Evolutionary conservation across 2,113 vertebrate genomes (phyloP).

Genomic region (Gymnogyps californianus): DNA sequence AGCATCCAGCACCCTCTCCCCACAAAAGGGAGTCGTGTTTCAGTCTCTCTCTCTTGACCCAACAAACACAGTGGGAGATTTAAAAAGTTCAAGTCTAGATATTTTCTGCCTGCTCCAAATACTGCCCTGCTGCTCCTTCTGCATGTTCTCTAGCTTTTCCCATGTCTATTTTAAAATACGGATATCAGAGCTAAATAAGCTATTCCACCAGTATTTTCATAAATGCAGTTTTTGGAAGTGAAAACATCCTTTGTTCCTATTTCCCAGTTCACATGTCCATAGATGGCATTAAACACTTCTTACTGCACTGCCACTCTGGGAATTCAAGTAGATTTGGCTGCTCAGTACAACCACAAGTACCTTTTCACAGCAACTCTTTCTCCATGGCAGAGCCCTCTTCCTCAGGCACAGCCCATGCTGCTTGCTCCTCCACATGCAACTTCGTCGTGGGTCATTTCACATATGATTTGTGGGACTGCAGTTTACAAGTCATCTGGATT

Average conservation of each 20-base stretch:
- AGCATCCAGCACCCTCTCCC: not conserved
- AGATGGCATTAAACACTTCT: not conserved
- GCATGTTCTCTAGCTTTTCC: not conserved
- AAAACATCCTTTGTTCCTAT: not conserved
- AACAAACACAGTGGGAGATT: not conserved
- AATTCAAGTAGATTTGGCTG: not conserved
- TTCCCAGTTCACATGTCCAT: not conserved
- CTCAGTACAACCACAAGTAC: not conserved
- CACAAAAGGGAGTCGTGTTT: not conserved
- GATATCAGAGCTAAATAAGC: not conserved
- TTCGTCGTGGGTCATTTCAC: accelerated
- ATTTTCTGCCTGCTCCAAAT: not conserved
- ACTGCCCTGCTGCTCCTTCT: not conserved
- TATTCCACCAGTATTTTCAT: not conserved
- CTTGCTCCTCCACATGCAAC: not conserved
- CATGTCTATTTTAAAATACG: not conserved
- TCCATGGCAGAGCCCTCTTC: not conserved
- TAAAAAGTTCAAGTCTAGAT: not conserved
- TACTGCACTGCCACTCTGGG: not conserved
- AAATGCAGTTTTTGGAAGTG: not conserved
- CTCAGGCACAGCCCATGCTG: not conserved
- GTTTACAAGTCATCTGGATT: not conserved
- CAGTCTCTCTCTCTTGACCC: not conserved
- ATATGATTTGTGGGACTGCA: not conserved
- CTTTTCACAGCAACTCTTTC: accelerated